These are phyloP conservation scores for Lasioglossum pauxillum DNA, from an alignment of 2,888 invertebrate genomes.

Conservation along the genomic window DNA sequence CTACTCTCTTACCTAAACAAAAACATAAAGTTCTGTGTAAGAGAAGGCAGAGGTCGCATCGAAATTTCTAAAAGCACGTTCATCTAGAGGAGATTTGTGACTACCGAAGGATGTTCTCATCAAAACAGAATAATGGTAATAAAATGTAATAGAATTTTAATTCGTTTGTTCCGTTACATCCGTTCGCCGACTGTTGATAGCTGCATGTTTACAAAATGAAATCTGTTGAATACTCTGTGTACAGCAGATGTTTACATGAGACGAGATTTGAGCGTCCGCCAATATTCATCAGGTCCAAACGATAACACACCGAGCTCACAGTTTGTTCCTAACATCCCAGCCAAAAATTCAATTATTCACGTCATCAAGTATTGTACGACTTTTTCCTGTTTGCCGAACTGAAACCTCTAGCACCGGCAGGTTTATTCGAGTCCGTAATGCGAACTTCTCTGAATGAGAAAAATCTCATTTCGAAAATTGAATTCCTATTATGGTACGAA, in stretches of 20 bases:
- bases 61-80: neutral
- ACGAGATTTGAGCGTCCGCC: neutral
- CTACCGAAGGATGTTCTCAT: too few species aligned
- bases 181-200: neutral
- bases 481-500: neutral
- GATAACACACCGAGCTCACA: slow-evolving; percentile 5
- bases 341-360: slow-evolving; percentile 2
- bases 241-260: neutral
- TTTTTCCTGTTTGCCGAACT: neutral
- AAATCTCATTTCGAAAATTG: neutral
- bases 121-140: neutral
- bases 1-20: neutral
- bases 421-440: neutral
- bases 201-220: neutral
- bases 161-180: neutral
- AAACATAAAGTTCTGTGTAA: neutral
- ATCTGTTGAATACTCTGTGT: slow-evolving; percentile 8
- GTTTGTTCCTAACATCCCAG: neutral
- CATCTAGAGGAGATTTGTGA: neutral
- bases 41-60: neutral
- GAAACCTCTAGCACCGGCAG: neutral
- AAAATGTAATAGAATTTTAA: neutral
- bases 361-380: neutral
- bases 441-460: neutral
- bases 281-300: slow-evolving; percentile 11